Evolutionary conservation across 2,888 invertebrate species (phyloP).

Genomic region (Trachelus stipa): DNA sequence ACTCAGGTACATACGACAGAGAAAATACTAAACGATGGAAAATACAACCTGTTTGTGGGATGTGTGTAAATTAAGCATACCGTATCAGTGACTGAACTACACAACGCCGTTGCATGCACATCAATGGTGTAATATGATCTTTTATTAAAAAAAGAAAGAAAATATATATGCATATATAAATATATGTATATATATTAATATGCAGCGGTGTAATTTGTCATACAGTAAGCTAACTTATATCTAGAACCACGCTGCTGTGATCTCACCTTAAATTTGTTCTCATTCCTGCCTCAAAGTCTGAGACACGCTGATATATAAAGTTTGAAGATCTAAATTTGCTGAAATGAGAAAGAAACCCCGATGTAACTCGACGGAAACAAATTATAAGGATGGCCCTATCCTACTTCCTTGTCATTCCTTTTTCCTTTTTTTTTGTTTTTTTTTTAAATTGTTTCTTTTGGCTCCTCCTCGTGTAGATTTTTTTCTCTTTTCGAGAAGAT

Average conservation of each 20-base stretch:
- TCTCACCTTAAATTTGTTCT: conserved; percentile 72
- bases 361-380: conserved; percentile 57
- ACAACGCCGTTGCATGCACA: conserved; percentile 60
- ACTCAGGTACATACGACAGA: conserved; percentile 45
- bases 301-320: conserved; percentile 71
- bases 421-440: conserved; percentile 41
- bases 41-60: conserved; percentile 42
- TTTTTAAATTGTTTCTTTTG: too few species aligned
- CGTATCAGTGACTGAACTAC: conserved; percentile 53
- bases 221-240: conserved; percentile 62
- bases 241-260: conserved; percentile 62
- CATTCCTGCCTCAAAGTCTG: conserved; percentile 71
- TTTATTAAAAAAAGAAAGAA: conserved; percentile 32
- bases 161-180: conserved; percentile 13
- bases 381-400: conserved; percentile 61
- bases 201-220: conserved; percentile 58
- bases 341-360: conserved; percentile 69
- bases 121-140: conserved; percentile 48
- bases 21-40: conserved; percentile 38
- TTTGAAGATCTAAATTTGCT: conserved; percentile 71
- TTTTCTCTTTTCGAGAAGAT: too few species aligned
- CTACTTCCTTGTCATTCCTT: conserved; percentile 63
- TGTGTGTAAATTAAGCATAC: conserved; percentile 52
- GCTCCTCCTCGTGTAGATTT: too few species aligned
- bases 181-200: conserved; percentile 17